phyloP scores from a whole-genome alignment of 2,797 vertebrate genomes.

The Periophthalmus magnuspinnatus region DNA sequence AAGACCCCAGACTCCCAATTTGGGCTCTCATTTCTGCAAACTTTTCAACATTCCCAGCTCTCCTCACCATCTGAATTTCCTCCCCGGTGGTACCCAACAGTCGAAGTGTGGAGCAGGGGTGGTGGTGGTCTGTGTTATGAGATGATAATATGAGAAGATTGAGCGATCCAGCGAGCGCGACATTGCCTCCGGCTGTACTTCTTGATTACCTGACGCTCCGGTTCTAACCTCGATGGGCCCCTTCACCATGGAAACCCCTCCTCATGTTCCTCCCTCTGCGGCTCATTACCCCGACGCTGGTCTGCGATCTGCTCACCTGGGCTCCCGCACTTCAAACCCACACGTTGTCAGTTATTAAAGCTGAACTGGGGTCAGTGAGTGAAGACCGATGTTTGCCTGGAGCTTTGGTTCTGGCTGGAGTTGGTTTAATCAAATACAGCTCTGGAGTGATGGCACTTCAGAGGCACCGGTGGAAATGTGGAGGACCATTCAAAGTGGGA shows the following conservation, averaged over 20 bases:
- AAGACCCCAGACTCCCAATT: neutral
- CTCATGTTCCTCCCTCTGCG: constrained; percentile 50
- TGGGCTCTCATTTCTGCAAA: neutral
- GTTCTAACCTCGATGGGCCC: constrained; percentile 51
- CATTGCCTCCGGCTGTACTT: constrained; percentile 64
- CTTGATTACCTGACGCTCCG: constrained; percentile 62
- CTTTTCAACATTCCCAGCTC: constrained; percentile 1
- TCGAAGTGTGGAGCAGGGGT: constrained; percentile 14
- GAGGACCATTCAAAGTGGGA: constrained; percentile 11
- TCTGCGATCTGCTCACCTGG: constrained; percentile 59
- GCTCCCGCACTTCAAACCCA: constrained; percentile 24
- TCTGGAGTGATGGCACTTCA: constrained; percentile 28
- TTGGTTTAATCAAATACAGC: constrained; percentile 34
- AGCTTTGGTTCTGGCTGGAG: constrained; percentile 22
- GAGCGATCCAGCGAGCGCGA: constrained; percentile 61
- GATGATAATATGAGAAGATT: constrained; percentile 65
- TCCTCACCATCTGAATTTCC: constrained; percentile 12
- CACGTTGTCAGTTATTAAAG: constrained; percentile 48
- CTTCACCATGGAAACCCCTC: constrained; percentile 56
- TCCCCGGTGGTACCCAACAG: constrained; percentile 4
- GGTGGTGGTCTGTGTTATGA: constrained; percentile 43
- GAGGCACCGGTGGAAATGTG: constrained; percentile 24
- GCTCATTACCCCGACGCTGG: constrained; percentile 59
- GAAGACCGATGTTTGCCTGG: constrained; percentile 30
- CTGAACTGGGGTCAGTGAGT: constrained; percentile 53